Evolutionary conservation across 92 coral and sea anemone genomes (phyloP), one percentile per base, ranked within the genome.

Genomic region (Palythoa grandiflora): DNA sequence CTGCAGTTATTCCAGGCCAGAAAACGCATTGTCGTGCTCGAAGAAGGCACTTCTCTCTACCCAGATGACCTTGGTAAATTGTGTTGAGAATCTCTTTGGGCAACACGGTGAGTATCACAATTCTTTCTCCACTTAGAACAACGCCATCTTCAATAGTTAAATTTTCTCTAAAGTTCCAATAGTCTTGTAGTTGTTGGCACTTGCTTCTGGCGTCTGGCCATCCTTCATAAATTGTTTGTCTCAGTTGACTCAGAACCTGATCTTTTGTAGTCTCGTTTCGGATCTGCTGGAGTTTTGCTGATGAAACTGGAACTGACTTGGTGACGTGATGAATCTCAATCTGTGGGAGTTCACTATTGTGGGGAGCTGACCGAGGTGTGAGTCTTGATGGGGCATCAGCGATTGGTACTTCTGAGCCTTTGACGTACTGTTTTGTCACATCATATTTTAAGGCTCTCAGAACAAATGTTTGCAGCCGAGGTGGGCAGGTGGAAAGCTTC

Each of bases 131-230:
- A 28, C 0, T 28, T 0, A 28, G 28, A 28, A 28, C 28, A 28
- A 28, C 28, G 0, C 28, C 28, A 28, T 28, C 28, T 28, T 28
- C 28, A 28, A 28, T 28, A 28, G 28, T 28, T 28, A 28, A 0
- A 28, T 91, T 90, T 83, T 91, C 92, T 60, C 93, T 38, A 71
- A 84, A 93, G 86, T 91, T 93, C 93, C 96, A 93, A 38, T 80
- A 93, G n/a, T 91, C 50, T 85, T 84, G 20, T 28, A 28, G 28
- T 28, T 28, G 28, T 28, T 0, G 28, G 28, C 28, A 28, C 28
- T 28, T 28, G 28, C 87, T 73, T 72, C 80, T 47, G 16, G 4
- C 35, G 28, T 28, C 28, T 28, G 28, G 28, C 28, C 28, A 28
- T 28, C 28, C 28, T 28, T 28, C 28, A 28, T 28, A 85, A 54